Evolutionary conservation across 2,113 vertebrate genomes (phyloP), one percentile per base, ranked within the genome.

Genomic region (Labeo rohita): DNA sequence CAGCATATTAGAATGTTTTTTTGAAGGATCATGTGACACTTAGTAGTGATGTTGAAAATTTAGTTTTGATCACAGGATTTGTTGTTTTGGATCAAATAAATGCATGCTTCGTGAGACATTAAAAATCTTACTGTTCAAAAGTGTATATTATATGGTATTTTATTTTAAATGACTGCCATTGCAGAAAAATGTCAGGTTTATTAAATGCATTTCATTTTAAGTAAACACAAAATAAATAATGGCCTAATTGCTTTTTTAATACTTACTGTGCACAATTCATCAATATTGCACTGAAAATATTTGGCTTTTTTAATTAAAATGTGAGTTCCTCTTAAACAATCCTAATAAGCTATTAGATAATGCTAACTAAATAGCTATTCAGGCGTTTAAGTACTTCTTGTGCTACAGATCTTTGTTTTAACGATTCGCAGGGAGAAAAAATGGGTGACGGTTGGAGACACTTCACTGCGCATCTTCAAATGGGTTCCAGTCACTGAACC

Each of bases 361-460:
- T 45, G 70, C 6, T 45, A n/a, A 73, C 68, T 8, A 73, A 45
- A 72, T 11, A 12, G 16, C 68, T 45, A 45, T 72, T 43, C 36
- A 43, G 36, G 8, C 8, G 21, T 66, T 7, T 1, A 43, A 10
- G 16, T 43, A 43, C 68, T 43, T n/a, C 4, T 72, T 11, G 2
- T 21, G 68, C 16, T 45, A 21, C 39, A 72, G 8, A 72, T 72
- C 16, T 72, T 72, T 72, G 1, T 36, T 59, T 43, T 78, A 36
- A 39, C 45, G 1, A 28, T 61, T 80, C 4, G 56, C 94, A 99
- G 98, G 98, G 98, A 99, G 95, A 99, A 99, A 96, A 99, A 99
- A 90, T 99, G 98, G 98, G 98, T 99, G 93, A 99, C 98, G 0
- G 98, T 99, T 36, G 98, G 98, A 8, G 98, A 99, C 93, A 99